A percentile compares a stretch with the other conserved stretches of the same genome.
These are phyloP conservation scores for Bostrychus sinensis DNA, from an alignment of 2,113 vertebrate species.

Conservation along the genomic window DNA sequence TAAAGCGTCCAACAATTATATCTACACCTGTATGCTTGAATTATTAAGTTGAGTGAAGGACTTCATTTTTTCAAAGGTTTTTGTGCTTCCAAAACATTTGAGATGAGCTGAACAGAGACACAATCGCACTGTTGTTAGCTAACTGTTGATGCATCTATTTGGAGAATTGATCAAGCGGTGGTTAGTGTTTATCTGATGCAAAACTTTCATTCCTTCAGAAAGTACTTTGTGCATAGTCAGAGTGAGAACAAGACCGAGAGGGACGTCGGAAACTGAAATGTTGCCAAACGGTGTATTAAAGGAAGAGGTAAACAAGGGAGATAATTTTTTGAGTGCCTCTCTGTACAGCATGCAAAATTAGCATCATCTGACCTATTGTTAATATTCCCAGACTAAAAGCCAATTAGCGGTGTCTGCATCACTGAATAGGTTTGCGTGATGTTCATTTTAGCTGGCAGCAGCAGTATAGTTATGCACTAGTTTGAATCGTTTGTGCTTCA, in stretches of 20 bases:
- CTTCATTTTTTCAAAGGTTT: too few relatives aligned
- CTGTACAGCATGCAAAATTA: slow-evolving; percentile 4
- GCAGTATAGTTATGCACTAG: background rate
- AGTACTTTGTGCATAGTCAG: background rate
- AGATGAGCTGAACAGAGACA: too few relatives aligned
- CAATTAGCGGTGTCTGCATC: slow-evolving; percentile 11
- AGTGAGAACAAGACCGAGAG: background rate
- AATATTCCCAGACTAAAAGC: slow-evolving; percentile 18
- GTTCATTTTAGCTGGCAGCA: background rate
- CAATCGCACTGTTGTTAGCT: too few relatives aligned
- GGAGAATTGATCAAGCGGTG: background rate
- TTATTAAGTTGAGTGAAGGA: too few relatives aligned
- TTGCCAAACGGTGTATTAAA: slow-evolving; percentile 8
- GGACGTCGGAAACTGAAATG: background rate
- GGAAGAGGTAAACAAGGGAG: slow-evolving; percentile 11
- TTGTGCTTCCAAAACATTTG: too few relatives aligned
- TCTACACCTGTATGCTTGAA: too few relatives aligned
- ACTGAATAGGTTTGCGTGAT: slow-evolving; percentile 9
- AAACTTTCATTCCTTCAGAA: background rate
- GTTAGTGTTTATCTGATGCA: background rate
- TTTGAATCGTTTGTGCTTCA: background rate
- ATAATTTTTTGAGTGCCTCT: slow-evolving; percentile 14
- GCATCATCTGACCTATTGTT: slow-evolving; percentile 16
- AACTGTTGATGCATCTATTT: background rate
- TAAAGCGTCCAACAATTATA: too few relatives aligned